Base-by-base conservation (phyloP, 2,113 vertebrate species). In the Cichladusa arquata region DNA sequence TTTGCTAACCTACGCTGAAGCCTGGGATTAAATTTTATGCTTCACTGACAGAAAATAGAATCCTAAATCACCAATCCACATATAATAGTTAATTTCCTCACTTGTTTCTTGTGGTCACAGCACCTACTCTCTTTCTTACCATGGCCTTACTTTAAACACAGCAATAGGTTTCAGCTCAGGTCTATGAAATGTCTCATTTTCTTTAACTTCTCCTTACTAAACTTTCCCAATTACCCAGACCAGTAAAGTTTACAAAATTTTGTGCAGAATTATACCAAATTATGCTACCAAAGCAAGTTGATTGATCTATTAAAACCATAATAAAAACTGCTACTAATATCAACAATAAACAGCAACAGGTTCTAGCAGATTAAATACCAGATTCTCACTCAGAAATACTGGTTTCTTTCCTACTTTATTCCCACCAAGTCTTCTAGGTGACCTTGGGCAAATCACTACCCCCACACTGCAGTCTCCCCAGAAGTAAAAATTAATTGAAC, bases 11-110 rank as follows among this genome's bases (percentile, higher is more conserved):
- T 83, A 89, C 4, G 11, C 67, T 38, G 77, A 86, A 60, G 67
- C 65, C 61, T 58, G 57, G 96, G 96, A 97, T 96, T 96, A 95
- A 96, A 97, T 95, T 92, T 97, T 96, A 96, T 36, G 95, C 93
- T 94, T 97, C 92, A 5, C 19, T 94, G 94, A 97, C 79, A 97
- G 76, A 96, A 97, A 97, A 95, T 11, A 95, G 95, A 97, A 89
- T 70, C 88, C 89, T 86, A 95, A 91, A 95, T 88, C 89, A 80
- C 93, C 90, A 95, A 81, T 79, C 89, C 81, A 88, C 19, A 56
- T 33, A 33, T 77, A 96, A 93, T 34, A 92, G 69, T 82, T 96
- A 76, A 87, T 96, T 95, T 94, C 54, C 84, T 77, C 29, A 82
- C 74, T 95, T 95, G 88, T 81, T 93, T 69, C 77, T 95, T 45